Evolutionary conservation across 2,113 vertebrate species (phyloP), one percentile per base, ranked within the genome.

Genomic region (Lagopus leucura): DNA sequence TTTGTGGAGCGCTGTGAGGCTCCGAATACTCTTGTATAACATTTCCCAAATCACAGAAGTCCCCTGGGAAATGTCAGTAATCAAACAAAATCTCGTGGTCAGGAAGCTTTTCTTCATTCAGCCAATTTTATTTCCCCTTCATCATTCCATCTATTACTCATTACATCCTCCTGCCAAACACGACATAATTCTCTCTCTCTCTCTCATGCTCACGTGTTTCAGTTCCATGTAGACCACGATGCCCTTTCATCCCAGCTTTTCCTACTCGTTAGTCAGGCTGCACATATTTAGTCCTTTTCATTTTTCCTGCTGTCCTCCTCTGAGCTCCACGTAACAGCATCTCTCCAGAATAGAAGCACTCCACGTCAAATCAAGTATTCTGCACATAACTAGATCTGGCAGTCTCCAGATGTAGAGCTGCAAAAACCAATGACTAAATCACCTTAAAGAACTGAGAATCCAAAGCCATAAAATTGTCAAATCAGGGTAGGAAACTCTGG

Each of bases 91-190:
- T 96, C 96, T 97, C 50, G 80, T 0, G 54, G 95, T 96, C 95
- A 96, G 96, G 95, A 97, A 97, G 95, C 95, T 95, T 97, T 97
- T 94, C 82, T 96, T 97, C 92, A 91, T 91, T 77, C 90, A 95
- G 88, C 75, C 40, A 24, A 82, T 76, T 96, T 96, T 95, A 86
- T 80, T 96, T 95, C 89, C 86, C 88, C 90, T 92, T 88, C 94
- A 92, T 97, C 95, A 90, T 96, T 95, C 58, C 94, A 89, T 95
- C 96, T 93, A 96, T 96, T 96, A 96, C 83, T 96, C 94, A 96
- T 91, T 94, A 94, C 89, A 93, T 93, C 92, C 91, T 95, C 90
- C 92, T 92, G 95, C 89, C 89, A 97, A 93, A 91, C 78, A 69
- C 19, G 4, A 86, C 85, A 92, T 95, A 91, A 85, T 61, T 96